Conservation (phyloP, 37 sponge, comb jelly and placozoan species). For the Ephydatia muelleri region DNA sequence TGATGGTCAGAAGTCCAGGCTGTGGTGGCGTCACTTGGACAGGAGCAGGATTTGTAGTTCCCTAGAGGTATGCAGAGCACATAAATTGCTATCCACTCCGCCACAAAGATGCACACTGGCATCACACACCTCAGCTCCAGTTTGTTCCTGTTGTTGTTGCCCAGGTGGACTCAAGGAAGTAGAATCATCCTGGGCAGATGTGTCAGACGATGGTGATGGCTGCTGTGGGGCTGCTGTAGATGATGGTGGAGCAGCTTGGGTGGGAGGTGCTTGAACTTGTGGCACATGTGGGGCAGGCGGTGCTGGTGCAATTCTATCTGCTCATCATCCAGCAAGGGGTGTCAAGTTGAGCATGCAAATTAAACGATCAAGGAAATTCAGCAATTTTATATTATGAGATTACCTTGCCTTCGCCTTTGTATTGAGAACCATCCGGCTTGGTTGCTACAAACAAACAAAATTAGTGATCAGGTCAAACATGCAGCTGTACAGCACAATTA, state of each 20-base stretch:
- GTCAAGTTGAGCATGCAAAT: not conserved
- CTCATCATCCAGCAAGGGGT: not conserved
- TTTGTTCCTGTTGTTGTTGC: not conserved
- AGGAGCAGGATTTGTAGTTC: not conserved
- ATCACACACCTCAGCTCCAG: not conserved
- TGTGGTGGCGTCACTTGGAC: not conserved
- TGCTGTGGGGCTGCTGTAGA: not conserved
- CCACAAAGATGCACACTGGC: not conserved
- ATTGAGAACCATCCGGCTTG: conserved; percentile 79
- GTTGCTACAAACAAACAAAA: conserved; percentile 36
- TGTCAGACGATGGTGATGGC: not conserved
- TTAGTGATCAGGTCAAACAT: not conserved
- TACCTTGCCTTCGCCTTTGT: conserved; percentile 60
- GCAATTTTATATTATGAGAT: not conserved
- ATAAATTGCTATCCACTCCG: not conserved
- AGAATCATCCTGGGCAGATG: not conserved
- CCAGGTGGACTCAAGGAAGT: not conserved
- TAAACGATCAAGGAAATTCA: not conserved
- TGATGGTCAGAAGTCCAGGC: conserved; percentile 57
- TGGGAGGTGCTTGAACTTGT: not conserved
- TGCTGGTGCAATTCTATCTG: not conserved
- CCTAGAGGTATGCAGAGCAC: not conserved
- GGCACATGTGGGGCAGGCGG: conserved; percentile 17
- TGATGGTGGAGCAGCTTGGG: not conserved
- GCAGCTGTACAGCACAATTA: conserved; percentile 1